Base-by-base conservation (phyloP, 1,140 invertebrate species). In the Sitobion miscanthi region DNA sequence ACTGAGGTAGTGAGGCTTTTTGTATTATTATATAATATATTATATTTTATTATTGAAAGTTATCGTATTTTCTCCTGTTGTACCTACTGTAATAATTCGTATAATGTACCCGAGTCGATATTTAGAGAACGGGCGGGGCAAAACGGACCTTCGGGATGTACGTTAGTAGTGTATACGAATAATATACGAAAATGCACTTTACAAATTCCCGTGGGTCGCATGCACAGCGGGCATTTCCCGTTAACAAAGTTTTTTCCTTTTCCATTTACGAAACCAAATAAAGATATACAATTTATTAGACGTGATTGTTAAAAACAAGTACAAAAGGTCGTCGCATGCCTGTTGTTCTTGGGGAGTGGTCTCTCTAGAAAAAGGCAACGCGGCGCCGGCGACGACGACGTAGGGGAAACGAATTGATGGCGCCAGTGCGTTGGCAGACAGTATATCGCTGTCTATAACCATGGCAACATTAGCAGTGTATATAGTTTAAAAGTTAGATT, bases 391-490 rank as follows among this genome's bases (percentile, higher is more conserved):
- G 49, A 25, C 23, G 90, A 25, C 25, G 49, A 49, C n/a, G 52
- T 89, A 42, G 88, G 21, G 90, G 42, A 91, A 91, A 77, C 20
- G 57, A 91, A 83, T 82, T 35, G 90, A 91, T 77, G 91, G 91
- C 91, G 91, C 91, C 91, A 92, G 91, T 52, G 42, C 77, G 77
- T 92, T 35, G 91, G 91, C 91, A 91, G 69, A 91, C 90, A 35
- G 91, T 92, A 92, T 92, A 92, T 92, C 69, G 91, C 30, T 49
- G 91, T 49, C 91, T 52, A 92, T 92, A 92, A 92, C 91, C 91
- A 92, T 92, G 91, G 91, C 23, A 92, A 92, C 91, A 92, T 92
- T 91, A 85, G 77, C 77, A 49, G 47, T 83, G 77, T 83, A 38
- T 83, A 92, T 49, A 14, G 62, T 38, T 83, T 92, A 92, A 92